phyloP scores from a whole-genome alignment of 2,113 vertebrate genomes.

The Sinocyclocheilus anophthalmus region DNA sequence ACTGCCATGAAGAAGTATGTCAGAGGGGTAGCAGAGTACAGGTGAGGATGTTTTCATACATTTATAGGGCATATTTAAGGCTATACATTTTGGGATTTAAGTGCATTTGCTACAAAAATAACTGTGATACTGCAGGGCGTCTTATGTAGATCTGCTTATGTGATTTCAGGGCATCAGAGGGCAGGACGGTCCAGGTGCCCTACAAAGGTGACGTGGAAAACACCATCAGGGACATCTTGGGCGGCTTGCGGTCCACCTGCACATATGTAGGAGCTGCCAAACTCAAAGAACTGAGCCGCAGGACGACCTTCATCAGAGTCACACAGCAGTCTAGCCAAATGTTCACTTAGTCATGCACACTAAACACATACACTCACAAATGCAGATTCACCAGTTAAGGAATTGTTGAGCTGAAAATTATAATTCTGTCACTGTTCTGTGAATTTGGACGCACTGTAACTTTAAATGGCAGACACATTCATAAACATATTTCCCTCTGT shows the following conservation, averaged over 20 bases:
- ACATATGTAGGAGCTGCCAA: slow-evolving; percentile 97
- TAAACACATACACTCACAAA: not conserved
- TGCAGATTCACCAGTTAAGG: not conserved
- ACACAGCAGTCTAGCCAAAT: slow-evolving; percentile 93
- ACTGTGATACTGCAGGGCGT: slow-evolving; percentile 20
- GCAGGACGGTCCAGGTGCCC: slow-evolving; percentile 91
- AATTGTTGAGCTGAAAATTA: not conserved
- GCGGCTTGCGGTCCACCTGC: slow-evolving; percentile 94
- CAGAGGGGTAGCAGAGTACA: slow-evolving; percentile 93
- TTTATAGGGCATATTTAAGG: not conserved
- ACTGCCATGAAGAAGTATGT: slow-evolving; percentile 97
- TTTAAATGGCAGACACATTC: not conserved
- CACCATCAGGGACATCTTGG: slow-evolving; percentile 91
- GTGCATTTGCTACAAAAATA: not conserved
- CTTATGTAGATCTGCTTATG: slow-evolving; percentile 8
- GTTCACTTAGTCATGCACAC: slow-evolving; percentile 75
- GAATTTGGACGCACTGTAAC: not conserved
- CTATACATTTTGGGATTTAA: not conserved
- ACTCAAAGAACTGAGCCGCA: slow-evolving; percentile 94
- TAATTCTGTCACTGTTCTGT: too few relatives aligned
- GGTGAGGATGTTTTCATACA: slow-evolving; percentile 71
- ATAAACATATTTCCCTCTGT: slow-evolving; percentile 8
- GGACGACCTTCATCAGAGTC: slow-evolving; percentile 95
- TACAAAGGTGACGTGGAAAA: slow-evolving; percentile 89
- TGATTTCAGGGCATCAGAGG: slow-evolving; percentile 87